Base-by-base conservation (phyloP, 1,140 invertebrate species). In the Lordiphosa clarofinis region DNA sequence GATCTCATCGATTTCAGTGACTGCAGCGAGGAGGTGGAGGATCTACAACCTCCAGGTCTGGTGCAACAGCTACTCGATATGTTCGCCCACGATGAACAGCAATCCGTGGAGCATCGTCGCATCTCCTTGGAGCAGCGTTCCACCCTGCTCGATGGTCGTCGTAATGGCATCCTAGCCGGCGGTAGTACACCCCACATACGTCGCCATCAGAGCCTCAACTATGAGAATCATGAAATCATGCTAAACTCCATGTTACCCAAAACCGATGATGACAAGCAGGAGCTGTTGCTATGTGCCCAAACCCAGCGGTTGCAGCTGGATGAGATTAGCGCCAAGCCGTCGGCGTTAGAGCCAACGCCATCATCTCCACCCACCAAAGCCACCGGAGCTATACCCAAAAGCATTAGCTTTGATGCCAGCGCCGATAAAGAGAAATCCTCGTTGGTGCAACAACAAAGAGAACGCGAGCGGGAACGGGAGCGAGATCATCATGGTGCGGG, bases 341-440 rank as follows among this genome's bases (percentile, higher is more conserved):
- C 19, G 19, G 1, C 19, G 2, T 19, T 4, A 3, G 9, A 9
- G 40, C 33, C 6, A 28, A 38, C 6, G 42, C 50, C 36, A 10
- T 3, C 12, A 5, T 43, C 19, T 5, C 58, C 63, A 11, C 90
- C 91, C 0, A 90, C 82, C 9, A 90, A 91, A 9, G 94, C 94
- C 0, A 95, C 94, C 0, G 95, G 95, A 4, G 94, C 95, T 1
- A 97, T 97, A 84, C 95, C 95, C 5, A 97, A 97, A 89, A 96
- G 95, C 72, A 97, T 97, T 64, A 96, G 95, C 79, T 97, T 97
- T 81, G 96, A 97, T 90, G 95, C 96, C 88, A 96, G 95, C 3
- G 95, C 95, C 1, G 95, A 97, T 76, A 94, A 95, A 63, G 66
- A 79, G 19, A 71, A 78, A 42, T 11, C 66, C 39, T 2, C 37